Conservation (phyloP, 2,113 vertebrate species). For the Cryptotis parvus region DNA sequence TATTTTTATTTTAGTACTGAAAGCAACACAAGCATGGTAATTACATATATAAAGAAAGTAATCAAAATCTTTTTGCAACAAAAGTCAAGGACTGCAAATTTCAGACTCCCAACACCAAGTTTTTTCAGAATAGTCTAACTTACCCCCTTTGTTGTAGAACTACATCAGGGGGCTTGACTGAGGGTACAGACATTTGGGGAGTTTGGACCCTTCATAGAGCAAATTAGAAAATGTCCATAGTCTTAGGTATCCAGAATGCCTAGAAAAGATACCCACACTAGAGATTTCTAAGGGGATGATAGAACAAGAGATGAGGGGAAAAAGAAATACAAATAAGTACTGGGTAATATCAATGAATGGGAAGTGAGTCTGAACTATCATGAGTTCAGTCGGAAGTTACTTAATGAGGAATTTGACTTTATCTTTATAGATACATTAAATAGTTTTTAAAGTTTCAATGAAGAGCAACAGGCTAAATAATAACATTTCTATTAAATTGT, state of each 20-base stretch:
- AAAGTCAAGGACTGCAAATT: background rate
- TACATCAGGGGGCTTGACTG: accelerated
- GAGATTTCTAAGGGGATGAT: background rate
- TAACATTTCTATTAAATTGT: no score
- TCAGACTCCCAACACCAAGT: conserved; percentile 23
- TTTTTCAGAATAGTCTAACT: background rate
- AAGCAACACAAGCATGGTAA: conserved; percentile 24
- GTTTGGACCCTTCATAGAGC: background rate
- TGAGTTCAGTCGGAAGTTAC: background rate
- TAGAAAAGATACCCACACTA: background rate
- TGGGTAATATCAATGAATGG: background rate
- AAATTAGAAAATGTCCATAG: background rate
- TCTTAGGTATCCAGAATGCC: background rate
- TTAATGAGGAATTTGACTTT: background rate
- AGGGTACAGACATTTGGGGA: background rate
- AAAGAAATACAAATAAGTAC: background rate
- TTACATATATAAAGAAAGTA: conserved; percentile 7
- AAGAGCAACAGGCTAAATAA: background rate
- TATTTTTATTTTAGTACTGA: conserved; percentile 15
- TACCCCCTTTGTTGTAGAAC: background rate
- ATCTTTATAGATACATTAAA: background rate
- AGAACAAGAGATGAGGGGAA: background rate
- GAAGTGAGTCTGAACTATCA: accelerated
- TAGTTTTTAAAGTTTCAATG: background rate
- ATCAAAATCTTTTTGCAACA: background rate